Percentiles rank a stretch among this genome's conserved stretches.
These are phyloP conservation scores for Megaceryle maxima DNA, from an alignment of 2,113 vertebrate species.

Conservation along the genomic window DNA sequence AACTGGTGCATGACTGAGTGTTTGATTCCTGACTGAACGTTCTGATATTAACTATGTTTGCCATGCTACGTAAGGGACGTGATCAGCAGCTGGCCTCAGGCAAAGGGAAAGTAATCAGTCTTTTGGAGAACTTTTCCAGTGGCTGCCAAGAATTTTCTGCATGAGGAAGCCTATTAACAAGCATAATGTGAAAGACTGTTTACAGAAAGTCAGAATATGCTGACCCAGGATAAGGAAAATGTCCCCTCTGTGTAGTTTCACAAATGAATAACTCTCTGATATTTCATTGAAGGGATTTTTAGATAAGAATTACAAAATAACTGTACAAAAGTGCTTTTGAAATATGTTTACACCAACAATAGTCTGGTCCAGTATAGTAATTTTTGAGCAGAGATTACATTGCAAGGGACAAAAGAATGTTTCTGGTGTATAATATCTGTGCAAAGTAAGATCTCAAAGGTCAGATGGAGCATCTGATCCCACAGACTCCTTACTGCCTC, in stretches of 20 bases:
- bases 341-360: background rate
- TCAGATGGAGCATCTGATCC: background rate
- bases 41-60: slow-evolving; percentile 51
- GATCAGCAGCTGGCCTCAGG: slow-evolving; percentile 54
- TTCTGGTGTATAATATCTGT: background rate
- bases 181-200: slow-evolving; percentile 68
- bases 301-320: slow-evolving; percentile 64
- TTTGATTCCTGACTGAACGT: background rate
- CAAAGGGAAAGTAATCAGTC: slow-evolving; percentile 63
- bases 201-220: slow-evolving; percentile 71
- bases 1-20: slow-evolving; percentile 20
- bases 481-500: background rate
- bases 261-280: slow-evolving; percentile 48
- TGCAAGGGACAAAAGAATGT: background rate
- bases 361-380: background rate
- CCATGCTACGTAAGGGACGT: slow-evolving; percentile 24
- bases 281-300: slow-evolving; percentile 66
- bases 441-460: background rate
- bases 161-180: slow-evolving; percentile 73
- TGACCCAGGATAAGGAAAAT: slow-evolving; percentile 67
- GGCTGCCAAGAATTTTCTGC: slow-evolving; percentile 73
- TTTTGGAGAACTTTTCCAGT: slow-evolving; percentile 61
- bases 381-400: background rate
- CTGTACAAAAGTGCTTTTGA: background rate
- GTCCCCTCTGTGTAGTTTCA: slow-evolving; percentile 47